Percentiles rank a stretch among this genome's conserved stretches.
These are phyloP conservation scores for Chamaea fasciata DNA, from an alignment of 2,113 vertebrate species.

Conservation along the genomic window DNA sequence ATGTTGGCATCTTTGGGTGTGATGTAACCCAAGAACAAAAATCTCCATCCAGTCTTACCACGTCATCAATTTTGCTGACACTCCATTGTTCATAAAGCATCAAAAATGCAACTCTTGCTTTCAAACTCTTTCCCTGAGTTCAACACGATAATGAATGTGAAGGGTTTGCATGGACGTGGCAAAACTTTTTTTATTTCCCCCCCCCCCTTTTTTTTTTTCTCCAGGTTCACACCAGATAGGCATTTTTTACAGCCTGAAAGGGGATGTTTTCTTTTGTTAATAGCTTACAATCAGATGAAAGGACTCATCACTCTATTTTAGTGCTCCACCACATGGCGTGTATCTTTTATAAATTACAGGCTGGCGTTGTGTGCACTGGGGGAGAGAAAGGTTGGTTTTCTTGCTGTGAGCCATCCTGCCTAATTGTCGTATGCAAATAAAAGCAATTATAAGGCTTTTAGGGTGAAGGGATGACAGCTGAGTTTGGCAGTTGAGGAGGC, in stretches of 20 bases:
- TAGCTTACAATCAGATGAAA: constrained; percentile 88
- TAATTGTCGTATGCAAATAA: constrained; percentile 99
- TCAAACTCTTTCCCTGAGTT: constrained; percentile 54
- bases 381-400: constrained; percentile 96
- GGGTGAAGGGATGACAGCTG: constrained; percentile 99
- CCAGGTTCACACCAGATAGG: constrained; percentile 81
- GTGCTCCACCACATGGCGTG: constrained; percentile 81
- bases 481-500: constrained; percentile 94
- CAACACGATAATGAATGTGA: constrained; percentile 69
- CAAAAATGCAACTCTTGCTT: constrained; percentile 77
- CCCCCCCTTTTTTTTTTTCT: background rate
- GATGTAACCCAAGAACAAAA: constrained; percentile 11
- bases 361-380: constrained; percentile 84
- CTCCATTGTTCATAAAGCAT: constrained; percentile 58
- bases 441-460: constrained; percentile 99
- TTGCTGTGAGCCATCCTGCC: constrained; percentile 99
- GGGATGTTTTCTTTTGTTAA: constrained; percentile 88
- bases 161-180: constrained; percentile 48
- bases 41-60: constrained; percentile 36
- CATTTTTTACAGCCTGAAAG: constrained; percentile 82
- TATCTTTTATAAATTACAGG: constrained; percentile 89
- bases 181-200: constrained; percentile 21
- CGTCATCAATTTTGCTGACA: constrained; percentile 58
- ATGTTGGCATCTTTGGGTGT: constrained; percentile 47
- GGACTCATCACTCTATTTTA: constrained; percentile 83